A percentile compares a stretch with the other conserved stretches of the same genome.
Conservation (phyloP, 2,113 vertebrate species). For the Sebastes schlegelii region DNA sequence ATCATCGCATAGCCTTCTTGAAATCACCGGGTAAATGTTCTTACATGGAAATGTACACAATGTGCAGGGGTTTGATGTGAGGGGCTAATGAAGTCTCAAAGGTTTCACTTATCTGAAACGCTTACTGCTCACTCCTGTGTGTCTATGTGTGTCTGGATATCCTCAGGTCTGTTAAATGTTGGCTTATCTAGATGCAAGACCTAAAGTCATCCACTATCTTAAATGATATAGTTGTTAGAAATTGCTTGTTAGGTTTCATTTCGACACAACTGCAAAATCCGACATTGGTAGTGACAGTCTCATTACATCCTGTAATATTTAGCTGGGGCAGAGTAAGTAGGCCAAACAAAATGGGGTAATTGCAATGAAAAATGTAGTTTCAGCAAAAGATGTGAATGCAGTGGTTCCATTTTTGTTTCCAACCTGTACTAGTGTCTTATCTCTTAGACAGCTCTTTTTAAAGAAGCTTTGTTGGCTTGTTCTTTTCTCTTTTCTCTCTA, state of each 20-base stretch:
- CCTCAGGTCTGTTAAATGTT: slow-evolving; percentile 30
- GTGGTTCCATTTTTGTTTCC: slow-evolving; percentile 26
- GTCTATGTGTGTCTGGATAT: slow-evolving; percentile 33
- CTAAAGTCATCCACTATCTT: slow-evolving; percentile 22
- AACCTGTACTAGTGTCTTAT: slow-evolving; percentile 8
- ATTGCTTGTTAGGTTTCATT: slow-evolving; percentile 67
- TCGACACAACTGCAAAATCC: slow-evolving; percentile 32
- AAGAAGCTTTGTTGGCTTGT: slow-evolving; percentile 5
- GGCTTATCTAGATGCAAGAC: slow-evolving; percentile 30
- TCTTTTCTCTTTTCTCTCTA: background rate
- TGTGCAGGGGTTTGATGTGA: slow-evolving; percentile 70
- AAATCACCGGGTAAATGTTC: slow-evolving; percentile 75
- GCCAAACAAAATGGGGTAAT: slow-evolving; percentile 66
- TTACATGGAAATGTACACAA: slow-evolving; percentile 70
- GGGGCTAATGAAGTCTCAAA: slow-evolving; percentile 78
- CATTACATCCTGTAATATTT: slow-evolving; percentile 69
- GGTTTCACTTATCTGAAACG: slow-evolving; percentile 71
- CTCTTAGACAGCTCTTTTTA: slow-evolving; percentile 8
- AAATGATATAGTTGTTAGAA: slow-evolving; percentile 52
- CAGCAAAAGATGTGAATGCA: slow-evolving; percentile 54
- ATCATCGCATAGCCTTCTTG: slow-evolving; percentile 51
- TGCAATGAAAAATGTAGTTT: slow-evolving; percentile 52
- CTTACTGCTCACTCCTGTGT: slow-evolving; percentile 31
- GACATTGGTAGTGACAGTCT: slow-evolving; percentile 65
- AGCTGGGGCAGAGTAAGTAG: slow-evolving; percentile 62